Base-by-base conservation (phyloP, 2,113 vertebrate species). In the Archilochus colubris region DNA sequence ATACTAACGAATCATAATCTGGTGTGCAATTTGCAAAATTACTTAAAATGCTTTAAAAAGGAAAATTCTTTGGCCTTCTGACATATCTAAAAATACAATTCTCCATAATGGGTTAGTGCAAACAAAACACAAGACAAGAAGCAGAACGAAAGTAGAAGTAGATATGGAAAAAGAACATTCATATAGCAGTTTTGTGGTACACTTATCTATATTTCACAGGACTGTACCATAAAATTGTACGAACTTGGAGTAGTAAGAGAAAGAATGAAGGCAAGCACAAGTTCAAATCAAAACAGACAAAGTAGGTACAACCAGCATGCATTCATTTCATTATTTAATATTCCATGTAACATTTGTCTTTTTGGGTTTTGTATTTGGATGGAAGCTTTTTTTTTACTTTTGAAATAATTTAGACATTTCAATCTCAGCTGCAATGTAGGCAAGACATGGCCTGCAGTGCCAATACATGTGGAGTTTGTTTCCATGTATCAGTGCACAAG, bases 391-490 rank as follows among this genome's bases (percentile, higher is more conserved):
- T 38, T 50, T 79, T 51, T 38, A 14, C 10, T 81, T 86, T 53
- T 63, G 53, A 82, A 91, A 19, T 51, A 43, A 20, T 8, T 72
- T 54, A 38, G 6, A 67, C 8, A 17, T 67, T 89, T 91, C 3
- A 3, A 55, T 67, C 38, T 59, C 31, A 62, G 38, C 7, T 33
- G 57, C 31, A 84, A 33, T 51, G 50, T 5, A 80, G 58, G 46
- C 46, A 66, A 44, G 7, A 77, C 22, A 86, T 84, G 87, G 80
- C 78, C 91, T 97, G 91, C 92, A 95, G 59, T 66, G 40, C 11
- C 11, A 72, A 24, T 62, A 91, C 95, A 80, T 80, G 75, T 68
- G 85, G 64, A 53, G 89, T 54, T 40, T 30, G 18, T n/a, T 91
- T 94, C 44, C 69, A 88, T 17, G 9, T 93, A 73, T 91, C 88